These are phyloP conservation scores for Stomatorhinus walkeri DNA, from an alignment of 2,797 vertebrate genomes.

Conservation along the genomic window DNA sequence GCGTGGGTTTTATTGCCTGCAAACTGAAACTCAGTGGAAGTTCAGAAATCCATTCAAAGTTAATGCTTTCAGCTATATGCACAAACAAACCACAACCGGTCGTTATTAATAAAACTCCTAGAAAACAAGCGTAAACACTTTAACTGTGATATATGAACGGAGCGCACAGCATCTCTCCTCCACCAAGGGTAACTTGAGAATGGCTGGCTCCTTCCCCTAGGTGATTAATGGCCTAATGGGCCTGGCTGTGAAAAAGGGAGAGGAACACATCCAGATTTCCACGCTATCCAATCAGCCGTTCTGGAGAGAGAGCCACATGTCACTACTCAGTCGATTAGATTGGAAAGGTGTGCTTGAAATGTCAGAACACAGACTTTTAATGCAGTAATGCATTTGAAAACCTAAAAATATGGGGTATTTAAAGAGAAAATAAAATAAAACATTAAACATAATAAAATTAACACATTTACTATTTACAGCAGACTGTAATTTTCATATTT, in stretches of 20 bases:
- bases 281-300: not conserved
- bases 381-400: not conserved
- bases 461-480: not conserved
- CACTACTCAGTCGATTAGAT: conserved; percentile 43
- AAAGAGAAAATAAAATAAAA: not conserved
- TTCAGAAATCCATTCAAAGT: not conserved
- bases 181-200: not conserved
- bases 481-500: not conserved
- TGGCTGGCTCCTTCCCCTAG: conserved; percentile 11
- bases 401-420: not conserved
- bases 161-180: not conserved
- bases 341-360: conserved; percentile 34
- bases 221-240: conserved; percentile 23
- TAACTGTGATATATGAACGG: conserved; percentile 5
- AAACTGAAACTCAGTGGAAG: not conserved
- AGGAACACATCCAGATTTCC: conserved; percentile 8
- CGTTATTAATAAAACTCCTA: not conserved
- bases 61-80: not conserved
- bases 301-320: not conserved
- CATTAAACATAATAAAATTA: not conserved
- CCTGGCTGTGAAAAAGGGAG: conserved; percentile 12
- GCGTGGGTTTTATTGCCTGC: not conserved
- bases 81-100: not conserved
- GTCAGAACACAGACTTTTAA: conserved; percentile 31
- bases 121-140: not conserved